Conservation (phyloP, 2,888 invertebrate species). For the Hedya salicella region DNA sequence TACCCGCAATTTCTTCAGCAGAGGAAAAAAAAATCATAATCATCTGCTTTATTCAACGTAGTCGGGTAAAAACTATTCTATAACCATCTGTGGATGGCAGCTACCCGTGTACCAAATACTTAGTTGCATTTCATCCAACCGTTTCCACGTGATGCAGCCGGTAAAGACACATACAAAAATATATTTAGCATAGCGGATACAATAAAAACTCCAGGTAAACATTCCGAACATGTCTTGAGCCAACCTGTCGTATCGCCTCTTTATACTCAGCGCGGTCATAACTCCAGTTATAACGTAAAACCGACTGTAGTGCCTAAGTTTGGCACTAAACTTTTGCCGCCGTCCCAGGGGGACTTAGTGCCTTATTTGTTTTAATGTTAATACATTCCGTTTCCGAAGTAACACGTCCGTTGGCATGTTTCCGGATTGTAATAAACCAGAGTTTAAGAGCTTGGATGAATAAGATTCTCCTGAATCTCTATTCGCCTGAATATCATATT, state of each 20-base stretch:
- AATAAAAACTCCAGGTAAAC: too few species aligned
- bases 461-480: not conserved
- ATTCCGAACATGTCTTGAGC: not conserved
- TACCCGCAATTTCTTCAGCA: too few species aligned
- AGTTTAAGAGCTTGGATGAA: not conserved
- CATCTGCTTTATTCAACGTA: too few species aligned
- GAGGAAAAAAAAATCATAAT: too few species aligned
- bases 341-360: not conserved
- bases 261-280: not conserved
- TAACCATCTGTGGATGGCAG: too few species aligned
- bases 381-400: conserved; percentile 25
- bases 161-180: too few species aligned
- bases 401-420: conserved; percentile 11
- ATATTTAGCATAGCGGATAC: too few species aligned
- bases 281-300: not conserved
- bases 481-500: not conserved
- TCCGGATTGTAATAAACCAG: not conserved
- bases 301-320: conserved; percentile 3
- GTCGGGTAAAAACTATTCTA: too few species aligned
- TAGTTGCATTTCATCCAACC: too few species aligned
- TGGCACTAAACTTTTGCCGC: not conserved
- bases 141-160: too few species aligned
- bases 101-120: too few species aligned
- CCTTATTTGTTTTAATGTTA: conserved; percentile 8
- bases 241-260: not conserved